Base-by-base conservation (phyloP, 2,888 invertebrate genomes). In the Aradus depressus region DNA sequence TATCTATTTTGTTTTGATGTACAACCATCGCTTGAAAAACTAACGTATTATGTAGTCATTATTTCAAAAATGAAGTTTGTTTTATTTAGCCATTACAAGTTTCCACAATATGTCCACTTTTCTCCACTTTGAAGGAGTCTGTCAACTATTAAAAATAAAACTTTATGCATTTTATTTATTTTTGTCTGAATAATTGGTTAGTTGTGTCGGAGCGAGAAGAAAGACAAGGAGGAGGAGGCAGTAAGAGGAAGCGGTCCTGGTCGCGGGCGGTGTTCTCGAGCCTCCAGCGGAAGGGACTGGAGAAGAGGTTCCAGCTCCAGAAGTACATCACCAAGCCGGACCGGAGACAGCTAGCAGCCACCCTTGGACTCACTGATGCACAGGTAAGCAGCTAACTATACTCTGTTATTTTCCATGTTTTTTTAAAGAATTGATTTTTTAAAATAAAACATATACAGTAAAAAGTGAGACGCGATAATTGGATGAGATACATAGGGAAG, bases 321-420 rank as follows among this genome's bases (percentile, higher is more conserved):
- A 93, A 93, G 67, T 95, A 95, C 65, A 93, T 95, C 56, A 93
- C 92, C 1, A 95, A 93, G 66, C 93, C 92, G 0, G 93, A 95
- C 64, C 73, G 93, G 64, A 72, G 92, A 60, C 91, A 92, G 67
- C 69, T 95, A 54, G 93, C 93, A 0, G 90, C 90, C 3, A 86
- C 90, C 10, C 70, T 95, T 25, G 92, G 92, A 48, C 77, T 93
- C 6, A 92, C 92, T 0, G 93, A 93, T 71, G 92, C 92, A 4
- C 92, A 92, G 78, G 89, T 88, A 64, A 60, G 5, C 8, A 26
- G 6, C 18, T 1, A 21, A n/a, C n/a, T n/a, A n/a, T n/a, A n/a
- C n/a, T 28, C 34, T 10, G 12, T 28, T 19, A 37, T 8, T 37
- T 4, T 4, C 12, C 21, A 18, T 37, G 21, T 18, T 14, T 37